These are phyloP conservation scores for Drosophila jambulina DNA, from an alignment of 1,140 invertebrate genomes.

Conservation along the genomic window DNA sequence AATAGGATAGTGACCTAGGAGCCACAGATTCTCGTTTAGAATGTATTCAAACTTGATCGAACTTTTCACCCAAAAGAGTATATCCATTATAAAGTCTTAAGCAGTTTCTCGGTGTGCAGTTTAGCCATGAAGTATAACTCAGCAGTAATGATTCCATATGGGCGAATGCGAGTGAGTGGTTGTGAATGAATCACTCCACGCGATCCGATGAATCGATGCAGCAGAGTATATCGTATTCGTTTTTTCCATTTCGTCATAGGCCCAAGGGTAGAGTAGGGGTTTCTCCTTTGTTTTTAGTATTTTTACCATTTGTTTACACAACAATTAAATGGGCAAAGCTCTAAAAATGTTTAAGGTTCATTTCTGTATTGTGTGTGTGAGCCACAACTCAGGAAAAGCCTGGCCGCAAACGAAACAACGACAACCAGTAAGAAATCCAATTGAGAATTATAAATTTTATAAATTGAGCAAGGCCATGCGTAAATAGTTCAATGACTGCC, in stretches of 20 bases:
- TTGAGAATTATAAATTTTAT: constrained; percentile 58
- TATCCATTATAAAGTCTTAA: background rate
- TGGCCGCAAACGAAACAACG: background rate
- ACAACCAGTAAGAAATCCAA: constrained; percentile 33
- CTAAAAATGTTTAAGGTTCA: constrained; percentile 47
- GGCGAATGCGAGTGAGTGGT: constrained; percentile 23
- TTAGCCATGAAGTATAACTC: constrained; percentile 8
- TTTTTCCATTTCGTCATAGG: constrained; percentile 38
- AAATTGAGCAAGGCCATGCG: constrained; percentile 72
- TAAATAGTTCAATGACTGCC: constrained; percentile 79
- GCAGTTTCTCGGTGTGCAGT: background rate
- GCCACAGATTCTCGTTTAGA: background rate
- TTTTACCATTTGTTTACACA: constrained; percentile 63
- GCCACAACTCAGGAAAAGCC: constrained; percentile 2
- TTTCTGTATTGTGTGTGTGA: constrained; percentile 9
- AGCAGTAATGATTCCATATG: constrained; percentile 3
- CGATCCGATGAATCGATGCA: constrained; percentile 54
- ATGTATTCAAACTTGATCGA: background rate
- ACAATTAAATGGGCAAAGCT: constrained; percentile 66
- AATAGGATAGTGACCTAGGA: too few species aligned
- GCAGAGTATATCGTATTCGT: constrained; percentile 16
- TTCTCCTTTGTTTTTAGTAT: constrained; percentile 13
- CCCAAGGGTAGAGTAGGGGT: constrained; percentile 27
- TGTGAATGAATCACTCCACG: constrained; percentile 44
- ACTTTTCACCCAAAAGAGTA: background rate